Base-by-base conservation (phyloP, 2,888 invertebrate genomes). In the Lithodes maja region DNA sequence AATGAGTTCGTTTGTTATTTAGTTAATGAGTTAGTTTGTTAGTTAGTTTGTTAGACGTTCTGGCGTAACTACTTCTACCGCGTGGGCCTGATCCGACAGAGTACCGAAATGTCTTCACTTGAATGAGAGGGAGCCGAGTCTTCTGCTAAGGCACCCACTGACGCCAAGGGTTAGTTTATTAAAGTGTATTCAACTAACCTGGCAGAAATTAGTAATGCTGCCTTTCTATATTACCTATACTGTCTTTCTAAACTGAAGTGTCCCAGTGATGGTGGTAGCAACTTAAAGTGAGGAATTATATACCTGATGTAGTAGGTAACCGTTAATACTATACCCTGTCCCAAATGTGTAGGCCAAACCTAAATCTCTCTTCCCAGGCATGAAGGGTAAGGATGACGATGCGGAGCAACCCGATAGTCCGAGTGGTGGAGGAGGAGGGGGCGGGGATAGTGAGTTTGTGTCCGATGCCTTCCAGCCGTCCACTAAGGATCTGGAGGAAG, bases 21-120 rank as follows among this genome's bases (percentile, higher is more conserved):
- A n/a, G n/a, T n/a, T n/a, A n/a, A n/a, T n/a, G n/a, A 33, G 33
- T 33, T 33, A 33, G 33, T 33, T 33, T 33, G 0, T 33, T 33
- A 33, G 33, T 33, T 33, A 33, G 33, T 33, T 33, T 33, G 0
- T 33, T 33, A 99, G 94, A 97, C 97, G 94, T 99, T 99, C 95
- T 99, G 99, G 99, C 96, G 98, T 94, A 99, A 99, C 95, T 99
- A 99, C 94, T 99, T 99, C 95, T 99, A 99, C 95, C 97, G 99
- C 94, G 97, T 99, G 93, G 98, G 98, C 93, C 96, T 99, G 93
- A 98, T 99, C 94, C 98, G 99, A 94, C 99, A 99, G 95, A 98
- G 99, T 93, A 97, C 95, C 0, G 98, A 99, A 94, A 95, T 97
- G 33, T 96, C 96, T 93, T 96, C 96, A 82, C 94, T 96, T 94